Conservation (phyloP, 2,113 vertebrate genomes). For the Cyprinodon variegatus region DNA sequence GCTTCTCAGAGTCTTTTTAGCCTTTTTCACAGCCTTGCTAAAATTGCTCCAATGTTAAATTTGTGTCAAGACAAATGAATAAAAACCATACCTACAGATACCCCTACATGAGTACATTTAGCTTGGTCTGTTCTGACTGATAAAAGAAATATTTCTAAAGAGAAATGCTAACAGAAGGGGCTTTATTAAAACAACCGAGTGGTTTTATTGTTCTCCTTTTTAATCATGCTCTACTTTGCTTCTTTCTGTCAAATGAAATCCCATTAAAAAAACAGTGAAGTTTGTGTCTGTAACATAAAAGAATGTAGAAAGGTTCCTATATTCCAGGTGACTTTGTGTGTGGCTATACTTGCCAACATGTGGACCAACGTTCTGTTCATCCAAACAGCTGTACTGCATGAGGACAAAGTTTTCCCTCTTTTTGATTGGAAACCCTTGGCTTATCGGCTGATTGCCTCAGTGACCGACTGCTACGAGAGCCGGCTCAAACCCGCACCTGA, state of each 20-base stretch:
- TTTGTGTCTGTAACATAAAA: neutral
- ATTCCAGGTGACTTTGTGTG: neutral
- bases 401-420: neutral
- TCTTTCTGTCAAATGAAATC: neutral
- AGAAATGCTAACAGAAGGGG: too few relatives aligned
- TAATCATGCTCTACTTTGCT: neutral
- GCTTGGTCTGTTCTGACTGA: too few relatives aligned
- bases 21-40: too few relatives aligned
- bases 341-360: neutral
- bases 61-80: too few relatives aligned
- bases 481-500: conserved; percentile 23
- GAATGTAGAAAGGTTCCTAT: neutral
- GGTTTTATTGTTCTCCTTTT: neutral
- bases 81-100: too few relatives aligned
- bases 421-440: conserved; percentile 2
- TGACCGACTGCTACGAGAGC: conserved; percentile 50
- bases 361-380: neutral
- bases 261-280: neutral
- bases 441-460: conserved; percentile 41
- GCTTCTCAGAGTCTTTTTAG: too few relatives aligned
- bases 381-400: neutral
- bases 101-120: too few relatives aligned
- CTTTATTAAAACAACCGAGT: neutral
- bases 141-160: too few relatives aligned
- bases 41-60: too few relatives aligned